Base-by-base conservation (phyloP, 2,888 invertebrate species). In the Acleris sparsana region DNA sequence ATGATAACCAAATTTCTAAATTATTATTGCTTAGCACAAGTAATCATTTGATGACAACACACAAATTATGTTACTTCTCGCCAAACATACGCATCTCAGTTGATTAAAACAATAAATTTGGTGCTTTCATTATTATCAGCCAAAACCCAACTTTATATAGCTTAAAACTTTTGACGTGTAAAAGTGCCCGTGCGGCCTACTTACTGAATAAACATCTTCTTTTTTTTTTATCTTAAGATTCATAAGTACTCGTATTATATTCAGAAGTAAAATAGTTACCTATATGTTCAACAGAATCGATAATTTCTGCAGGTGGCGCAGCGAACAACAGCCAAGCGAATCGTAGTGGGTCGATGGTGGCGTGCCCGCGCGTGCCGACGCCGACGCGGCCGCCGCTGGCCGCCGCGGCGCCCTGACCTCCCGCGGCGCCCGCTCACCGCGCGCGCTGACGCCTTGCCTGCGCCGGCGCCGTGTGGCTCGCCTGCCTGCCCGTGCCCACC, bases 351-450 rank as follows among this genome's bases (percentile, higher is more conserved):
- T 92, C 92, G 0, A 83, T 92, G 75, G 92, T 92, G 16, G 95
- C 95, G 20, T 95, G 95, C 72, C 95, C 95, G 77, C 95, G 95
- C 88, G 95, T 94, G 85, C 90, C 93, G 44, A 86, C 92, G 69
- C 87, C 92, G 74, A 72, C 91, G 76, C 85, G 88, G 69, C 85
- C 91, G 16, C 82, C 88, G 71, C 85, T 89, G 52, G 90, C 89
- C 67, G 93, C 90, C 5, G 92, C 93, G 44, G 93, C 92, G 58
- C 93, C 93, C 83, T 93, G 93, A 93, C 92, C 87, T 76, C 71
- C 81, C 63, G 76, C 81, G 18, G 80, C 86, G 74, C 88, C 89
- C 57, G 80, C 86, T 80, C 87, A 87, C 69, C 88, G 88, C 69
- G 83, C 88, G 81, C 90, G 91, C 85, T 91, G 89, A 91, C 85